Percentiles rank a stretch among this genome's conserved stretches.
Conservation (phyloP, 1,140 invertebrate species). For the Carposina sasakii region DNA sequence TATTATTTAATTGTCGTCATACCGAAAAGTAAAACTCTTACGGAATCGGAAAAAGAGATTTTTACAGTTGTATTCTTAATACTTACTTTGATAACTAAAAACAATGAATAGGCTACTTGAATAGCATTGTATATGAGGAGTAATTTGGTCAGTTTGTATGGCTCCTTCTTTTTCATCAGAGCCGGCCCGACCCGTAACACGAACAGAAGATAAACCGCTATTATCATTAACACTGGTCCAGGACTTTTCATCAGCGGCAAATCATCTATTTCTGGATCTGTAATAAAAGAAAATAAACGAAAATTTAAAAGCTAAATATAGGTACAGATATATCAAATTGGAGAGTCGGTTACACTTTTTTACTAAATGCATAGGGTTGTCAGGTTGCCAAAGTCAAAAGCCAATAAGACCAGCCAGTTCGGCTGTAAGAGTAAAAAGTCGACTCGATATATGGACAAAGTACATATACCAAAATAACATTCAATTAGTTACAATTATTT, state of each 20-base stretch:
- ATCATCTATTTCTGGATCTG: slow-evolving; percentile 67
- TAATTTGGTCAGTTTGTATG: slow-evolving; percentile 75
- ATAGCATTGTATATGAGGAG: slow-evolving; percentile 80
- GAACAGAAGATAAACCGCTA: slow-evolving; percentile 76
- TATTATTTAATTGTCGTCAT: no score
- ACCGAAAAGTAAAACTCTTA: slow-evolving; percentile 10
- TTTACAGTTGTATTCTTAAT: neutral
- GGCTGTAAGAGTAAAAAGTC: no score
- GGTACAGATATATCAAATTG: neutral
- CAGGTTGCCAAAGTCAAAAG: no score
- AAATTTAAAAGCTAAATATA: no score
- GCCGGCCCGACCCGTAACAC: slow-evolving; percentile 79
- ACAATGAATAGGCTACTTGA: slow-evolving; percentile 78
- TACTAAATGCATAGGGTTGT: no score
- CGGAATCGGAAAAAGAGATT: slow-evolving; percentile 6
- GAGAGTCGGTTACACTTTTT: neutral
- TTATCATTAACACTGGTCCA: slow-evolving; percentile 76
- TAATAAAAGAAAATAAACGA: slow-evolving; percentile 15
- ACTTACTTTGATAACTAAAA: slow-evolving; percentile 73
- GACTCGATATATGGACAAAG: no score
- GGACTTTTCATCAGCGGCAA: slow-evolving; percentile 81
- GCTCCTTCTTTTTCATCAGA: slow-evolving; percentile 79
- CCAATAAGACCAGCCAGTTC: no score
- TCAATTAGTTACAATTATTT: no score
- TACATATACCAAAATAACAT: no score